Evolutionary conservation across 2,888 invertebrate genomes (phyloP).

Genomic region (Drosophila merina): DNA sequence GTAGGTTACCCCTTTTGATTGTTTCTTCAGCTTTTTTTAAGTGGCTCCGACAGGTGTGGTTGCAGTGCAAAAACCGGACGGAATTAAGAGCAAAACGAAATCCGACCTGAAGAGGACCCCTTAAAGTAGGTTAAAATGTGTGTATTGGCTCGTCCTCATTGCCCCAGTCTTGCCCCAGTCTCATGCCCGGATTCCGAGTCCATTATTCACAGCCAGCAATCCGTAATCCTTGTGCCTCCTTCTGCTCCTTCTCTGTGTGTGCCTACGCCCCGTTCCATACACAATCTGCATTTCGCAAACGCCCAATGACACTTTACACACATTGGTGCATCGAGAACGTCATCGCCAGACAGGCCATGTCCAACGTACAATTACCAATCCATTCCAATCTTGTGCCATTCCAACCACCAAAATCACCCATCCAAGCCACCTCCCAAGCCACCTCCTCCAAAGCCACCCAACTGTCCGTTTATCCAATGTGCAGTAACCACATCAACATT

Average conservation of each 20-base stretch:
- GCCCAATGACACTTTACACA: constrained; percentile 4
- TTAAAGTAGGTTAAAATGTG: constrained; percentile 53
- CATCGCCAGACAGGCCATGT: constrained; percentile 7
- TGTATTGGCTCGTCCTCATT: constrained; percentile 38
- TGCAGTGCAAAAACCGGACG: constrained; percentile 18
- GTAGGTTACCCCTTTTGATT: neutral
- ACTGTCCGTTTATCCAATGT: neutral
- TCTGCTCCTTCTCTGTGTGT: neutral
- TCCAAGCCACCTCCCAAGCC: too few relatives aligned
- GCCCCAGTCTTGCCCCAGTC: neutral
- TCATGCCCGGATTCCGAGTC: neutral
- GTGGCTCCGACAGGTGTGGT: constrained; percentile 1
- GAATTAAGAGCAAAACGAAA: constrained; percentile 14
- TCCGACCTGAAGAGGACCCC: constrained; percentile 26
- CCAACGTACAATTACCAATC: neutral
- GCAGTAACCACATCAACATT: constrained; percentile 1
- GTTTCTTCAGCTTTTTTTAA: neutral
- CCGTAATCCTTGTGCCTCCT: neutral
- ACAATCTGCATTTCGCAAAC: constrained; percentile 6
- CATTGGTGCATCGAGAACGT: neutral
- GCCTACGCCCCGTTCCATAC: neutral
- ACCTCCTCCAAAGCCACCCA: neutral
- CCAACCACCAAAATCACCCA: neutral
- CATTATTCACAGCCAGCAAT: neutral
- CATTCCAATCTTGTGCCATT: neutral